Evolutionary conservation across 2,797 vertebrate species (phyloP).

Genomic region (Jordanella pulchra): DNA sequence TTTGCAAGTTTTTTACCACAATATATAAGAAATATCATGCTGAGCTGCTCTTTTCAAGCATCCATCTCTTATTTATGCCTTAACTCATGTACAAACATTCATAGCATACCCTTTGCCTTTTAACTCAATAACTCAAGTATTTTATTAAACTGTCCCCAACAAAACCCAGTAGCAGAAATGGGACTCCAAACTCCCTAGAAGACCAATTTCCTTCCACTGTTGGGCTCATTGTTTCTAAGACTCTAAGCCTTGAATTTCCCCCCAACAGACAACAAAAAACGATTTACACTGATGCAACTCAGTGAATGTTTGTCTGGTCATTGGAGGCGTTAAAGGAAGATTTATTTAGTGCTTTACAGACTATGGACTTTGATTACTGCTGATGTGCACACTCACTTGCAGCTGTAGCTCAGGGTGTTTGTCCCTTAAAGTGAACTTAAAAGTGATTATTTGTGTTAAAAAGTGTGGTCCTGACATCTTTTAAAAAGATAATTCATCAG

Average conservation of each 20-base stretch:
- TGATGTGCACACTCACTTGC: not conserved
- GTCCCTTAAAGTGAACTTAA: too few species aligned
- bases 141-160: slow-evolving; percentile 23
- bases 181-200: slow-evolving; percentile 45
- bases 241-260: slow-evolving; percentile 47
- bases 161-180: slow-evolving; percentile 23
- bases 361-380: slow-evolving; percentile 4
- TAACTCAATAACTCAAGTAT: slow-evolving; percentile 14
- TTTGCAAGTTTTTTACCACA: slow-evolving; percentile 15
- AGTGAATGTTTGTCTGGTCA: slow-evolving; percentile 8
- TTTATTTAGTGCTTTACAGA: slow-evolving; percentile 17
- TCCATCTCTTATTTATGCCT: slow-evolving; percentile 21
- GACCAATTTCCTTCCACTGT: slow-evolving; percentile 58
- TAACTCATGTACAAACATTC: slow-evolving; percentile 7
- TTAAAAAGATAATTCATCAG: too few species aligned
- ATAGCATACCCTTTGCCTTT: slow-evolving; percentile 4
- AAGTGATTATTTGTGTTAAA: not conserved
- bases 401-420: not conserved
- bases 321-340: slow-evolving; percentile 10
- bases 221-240: slow-evolving; percentile 49
- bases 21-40: not conserved
- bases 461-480: too few species aligned
- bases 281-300: slow-evolving; percentile 25
- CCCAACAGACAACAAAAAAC: slow-evolving; percentile 29
- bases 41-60: slow-evolving; percentile 20